Base-by-base conservation (phyloP, 2,797 vertebrate genomes). In the Acanthopagrus latus region DNA sequence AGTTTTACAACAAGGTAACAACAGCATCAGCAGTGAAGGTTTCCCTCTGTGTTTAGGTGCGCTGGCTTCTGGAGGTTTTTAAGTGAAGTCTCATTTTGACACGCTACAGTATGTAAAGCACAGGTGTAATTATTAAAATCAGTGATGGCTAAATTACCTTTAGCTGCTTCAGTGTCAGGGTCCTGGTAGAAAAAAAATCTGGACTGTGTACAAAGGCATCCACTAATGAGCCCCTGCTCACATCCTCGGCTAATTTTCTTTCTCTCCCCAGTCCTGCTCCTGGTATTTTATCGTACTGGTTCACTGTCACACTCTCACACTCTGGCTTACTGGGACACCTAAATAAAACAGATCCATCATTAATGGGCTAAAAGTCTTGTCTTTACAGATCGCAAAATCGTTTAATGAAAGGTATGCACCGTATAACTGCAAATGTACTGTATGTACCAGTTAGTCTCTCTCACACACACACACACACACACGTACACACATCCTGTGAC, bases 401-500 rank as follows among this genome's bases (percentile, higher is more conserved):
- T 38, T 38, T 38, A 38, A 38, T 38, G 33, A 38, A 38, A 38
- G 33, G 1, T 59, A 64, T 54, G 29, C 10, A 13, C 41, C 38
- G 41, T 50, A 64, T 70, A 47, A 29, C 27, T 43, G 29, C n/a
- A 13, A 21, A 20, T 1, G 6, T 3, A 58, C 0, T n/a, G 6
- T 7, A 55, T 63, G 38, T 38, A 41, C 46, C 17, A 41, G 44
- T 25, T 44, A 38, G 38, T 9, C 38, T n/a, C n/a, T n/a, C n/a
- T n/a, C 52, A 60, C 64, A 71, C 12, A 44, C 58, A 74, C 58
- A 77, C 64, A 66, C 56, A 65, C 21, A 54, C 12, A 57, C 55
- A 18, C 27, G 10, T 55, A 18, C 25, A 56, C 16, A 29, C 25
- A 56, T 51, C 52, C 44, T 79, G 66, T 64, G 72, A 83, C 64